These are phyloP conservation scores for Eristalinus sepulchralis DNA, from an alignment of 2,888 invertebrate species.

Conservation along the genomic window DNA sequence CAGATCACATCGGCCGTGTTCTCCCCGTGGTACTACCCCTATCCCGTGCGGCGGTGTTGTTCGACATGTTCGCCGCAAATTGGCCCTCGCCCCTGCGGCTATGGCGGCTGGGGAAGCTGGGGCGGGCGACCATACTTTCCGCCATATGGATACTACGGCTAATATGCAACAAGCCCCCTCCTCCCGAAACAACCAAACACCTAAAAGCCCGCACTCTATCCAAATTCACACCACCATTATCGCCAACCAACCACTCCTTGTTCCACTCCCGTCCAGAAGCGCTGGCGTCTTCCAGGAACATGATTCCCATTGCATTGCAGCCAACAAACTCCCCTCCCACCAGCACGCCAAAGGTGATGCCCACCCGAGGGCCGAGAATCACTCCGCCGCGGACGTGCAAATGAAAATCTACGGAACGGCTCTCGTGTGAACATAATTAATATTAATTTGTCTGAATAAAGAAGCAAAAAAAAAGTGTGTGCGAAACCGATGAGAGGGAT, in stretches of 20 bases:
- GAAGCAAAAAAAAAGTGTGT: neutral
- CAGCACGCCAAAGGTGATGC: neutral
- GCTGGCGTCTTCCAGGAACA: neutral
- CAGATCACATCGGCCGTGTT: constrained; percentile 48
- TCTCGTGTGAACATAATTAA: constrained; percentile 39
- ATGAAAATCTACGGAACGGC: constrained; percentile 25
- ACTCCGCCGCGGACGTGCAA: neutral
- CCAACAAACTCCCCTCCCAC: constrained; percentile 17
- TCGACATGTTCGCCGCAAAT: constrained; percentile 66
- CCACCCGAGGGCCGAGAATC: neutral
- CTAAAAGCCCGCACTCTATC: neutral
- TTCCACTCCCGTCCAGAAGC: neutral
- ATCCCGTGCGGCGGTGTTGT: constrained; percentile 52
- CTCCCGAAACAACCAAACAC: constrained; percentile 22
- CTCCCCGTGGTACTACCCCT: constrained; percentile 54
- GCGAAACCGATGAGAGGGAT: neutral
- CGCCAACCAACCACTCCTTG: neutral
- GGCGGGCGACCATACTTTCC: constrained; percentile 24
- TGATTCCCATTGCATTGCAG: constrained; percentile 6
- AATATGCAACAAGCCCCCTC: constrained; percentile 59
- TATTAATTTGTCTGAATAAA: constrained; percentile 36
- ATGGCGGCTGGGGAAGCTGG: constrained; percentile 17
- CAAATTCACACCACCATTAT: constrained; percentile 40
- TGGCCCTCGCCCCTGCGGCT: constrained; percentile 61
- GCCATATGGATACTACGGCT: constrained; percentile 49